Percentiles rank a stretch among this genome's conserved stretches.
Conservation (phyloP, 2,113 vertebrate genomes). For the Capreolus pygargus region DNA sequence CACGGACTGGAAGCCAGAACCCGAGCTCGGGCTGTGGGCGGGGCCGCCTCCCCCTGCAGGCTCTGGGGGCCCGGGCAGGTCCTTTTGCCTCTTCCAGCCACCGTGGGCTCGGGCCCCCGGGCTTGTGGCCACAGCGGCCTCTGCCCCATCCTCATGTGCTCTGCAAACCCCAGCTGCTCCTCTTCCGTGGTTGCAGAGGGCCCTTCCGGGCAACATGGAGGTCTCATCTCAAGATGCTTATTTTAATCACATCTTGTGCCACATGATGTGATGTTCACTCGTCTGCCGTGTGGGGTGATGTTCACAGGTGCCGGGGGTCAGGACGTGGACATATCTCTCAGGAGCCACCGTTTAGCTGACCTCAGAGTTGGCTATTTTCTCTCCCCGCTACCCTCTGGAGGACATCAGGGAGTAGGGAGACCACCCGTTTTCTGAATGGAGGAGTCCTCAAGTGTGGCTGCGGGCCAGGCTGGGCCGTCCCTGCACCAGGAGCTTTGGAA, state of each 20-base stretch:
- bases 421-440: neutral
- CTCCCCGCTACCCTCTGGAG: accelerated
- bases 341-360: no score
- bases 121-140: neutral
- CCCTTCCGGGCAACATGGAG: accelerated
- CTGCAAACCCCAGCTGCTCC: neutral
- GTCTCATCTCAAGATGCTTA: neutral
- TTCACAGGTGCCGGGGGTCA: neutral
- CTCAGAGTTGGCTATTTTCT: neutral
- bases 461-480: accelerated
- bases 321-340: accelerated
- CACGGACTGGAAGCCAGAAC: neutral
- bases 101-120: accelerated
- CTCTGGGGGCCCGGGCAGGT: accelerated
- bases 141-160: accelerated
- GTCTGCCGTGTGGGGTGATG: accelerated
- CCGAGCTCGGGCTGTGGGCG: neutral
- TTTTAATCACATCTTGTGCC: neutral
- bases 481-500: accelerated
- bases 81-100: neutral
- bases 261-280: accelerated
- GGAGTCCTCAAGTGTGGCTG: accelerated
- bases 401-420: neutral
- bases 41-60: neutral
- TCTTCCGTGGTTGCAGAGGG: accelerated